phyloP scores from a whole-genome alignment of 1,140 invertebrate species.

The Philotrypesis tridentata region DNA sequence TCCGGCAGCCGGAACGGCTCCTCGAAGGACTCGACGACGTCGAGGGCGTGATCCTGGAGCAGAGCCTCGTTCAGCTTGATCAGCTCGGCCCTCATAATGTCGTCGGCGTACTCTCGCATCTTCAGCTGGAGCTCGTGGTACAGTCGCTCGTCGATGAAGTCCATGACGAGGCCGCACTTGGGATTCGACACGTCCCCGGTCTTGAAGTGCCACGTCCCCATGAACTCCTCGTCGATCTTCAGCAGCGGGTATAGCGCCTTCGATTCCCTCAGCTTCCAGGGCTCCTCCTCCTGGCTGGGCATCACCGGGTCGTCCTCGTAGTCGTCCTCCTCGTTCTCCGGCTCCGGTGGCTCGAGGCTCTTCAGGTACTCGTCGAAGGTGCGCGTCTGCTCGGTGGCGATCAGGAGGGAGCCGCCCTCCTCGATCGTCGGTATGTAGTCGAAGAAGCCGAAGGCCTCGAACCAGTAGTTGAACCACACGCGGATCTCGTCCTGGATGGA shows the following conservation, averaged over 20 bases:
- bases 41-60: conserved; percentile 64
- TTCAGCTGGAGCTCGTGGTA: conserved; percentile 75
- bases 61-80: conserved; percentile 73
- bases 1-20: too few relatives aligned
- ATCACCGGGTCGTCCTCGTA: neutral
- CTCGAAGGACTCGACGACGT: neutral
- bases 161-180: conserved; percentile 51
- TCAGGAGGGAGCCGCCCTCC: conserved; percentile 74
- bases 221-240: conserved; percentile 67
- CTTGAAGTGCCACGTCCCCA: conserved; percentile 69
- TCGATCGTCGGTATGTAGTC: conserved; percentile 73
- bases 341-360: conserved; percentile 48
- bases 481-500: conserved; percentile 82
- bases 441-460: conserved; percentile 72
- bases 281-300: conserved; percentile 46
- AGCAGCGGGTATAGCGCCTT: conserved; percentile 63
- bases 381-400: conserved; percentile 74
- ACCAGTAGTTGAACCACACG: conserved; percentile 80
- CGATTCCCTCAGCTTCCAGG: conserved; percentile 62
- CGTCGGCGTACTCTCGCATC: conserved; percentile 74
- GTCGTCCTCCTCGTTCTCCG: conserved; percentile 44
- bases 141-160: conserved; percentile 73
- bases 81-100: conserved; percentile 76
- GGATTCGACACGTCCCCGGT: conserved; percentile 54
- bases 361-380: conserved; percentile 73